These are phyloP conservation scores for Morone saxatilis DNA, from an alignment of 2,113 vertebrate genomes.

Conservation along the genomic window DNA sequence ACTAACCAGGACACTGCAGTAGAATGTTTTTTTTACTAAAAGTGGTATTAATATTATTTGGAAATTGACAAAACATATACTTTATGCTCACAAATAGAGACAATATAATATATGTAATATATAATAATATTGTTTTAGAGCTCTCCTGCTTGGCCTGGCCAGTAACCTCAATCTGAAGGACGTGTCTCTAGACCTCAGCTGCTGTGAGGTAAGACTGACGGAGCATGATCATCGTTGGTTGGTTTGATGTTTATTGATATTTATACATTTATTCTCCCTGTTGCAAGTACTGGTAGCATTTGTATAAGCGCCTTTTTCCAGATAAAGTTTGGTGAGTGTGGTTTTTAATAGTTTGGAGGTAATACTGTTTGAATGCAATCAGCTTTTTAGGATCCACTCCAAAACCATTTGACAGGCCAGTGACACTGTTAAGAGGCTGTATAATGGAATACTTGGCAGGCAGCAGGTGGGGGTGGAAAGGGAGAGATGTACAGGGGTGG, in stretches of 20 bases:
- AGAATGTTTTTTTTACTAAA: neutral
- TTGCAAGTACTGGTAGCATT: neutral
- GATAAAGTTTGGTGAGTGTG: constrained; percentile 30
- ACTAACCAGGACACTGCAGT: neutral
- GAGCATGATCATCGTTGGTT: neutral
- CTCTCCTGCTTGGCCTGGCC: constrained; percentile 94
- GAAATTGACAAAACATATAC: neutral
- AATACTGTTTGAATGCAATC: constrained; percentile 41
- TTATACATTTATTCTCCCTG: neutral
- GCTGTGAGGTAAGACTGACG: constrained; percentile 89
- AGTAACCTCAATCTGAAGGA: constrained; percentile 94
- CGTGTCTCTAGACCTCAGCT: constrained; percentile 96
- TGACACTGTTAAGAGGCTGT: constrained; percentile 51
- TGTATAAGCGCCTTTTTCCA: constrained; percentile 20
- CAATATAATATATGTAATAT: neutral
- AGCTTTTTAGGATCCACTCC: constrained; percentile 65
- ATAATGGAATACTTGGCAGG: constrained; percentile 73
- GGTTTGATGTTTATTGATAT: neutral
- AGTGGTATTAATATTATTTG: neutral
- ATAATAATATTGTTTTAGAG: constrained; percentile 80
- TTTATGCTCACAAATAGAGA: neutral
- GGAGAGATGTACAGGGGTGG: constrained; percentile 8
- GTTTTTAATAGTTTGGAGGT: constrained; percentile 36
- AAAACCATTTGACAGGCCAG: constrained; percentile 62
- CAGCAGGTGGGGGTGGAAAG: constrained; percentile 19